Base-by-base conservation (phyloP, 53 echinoderm and acorn worm species). In the Mesocentrotus franciscanus region DNA sequence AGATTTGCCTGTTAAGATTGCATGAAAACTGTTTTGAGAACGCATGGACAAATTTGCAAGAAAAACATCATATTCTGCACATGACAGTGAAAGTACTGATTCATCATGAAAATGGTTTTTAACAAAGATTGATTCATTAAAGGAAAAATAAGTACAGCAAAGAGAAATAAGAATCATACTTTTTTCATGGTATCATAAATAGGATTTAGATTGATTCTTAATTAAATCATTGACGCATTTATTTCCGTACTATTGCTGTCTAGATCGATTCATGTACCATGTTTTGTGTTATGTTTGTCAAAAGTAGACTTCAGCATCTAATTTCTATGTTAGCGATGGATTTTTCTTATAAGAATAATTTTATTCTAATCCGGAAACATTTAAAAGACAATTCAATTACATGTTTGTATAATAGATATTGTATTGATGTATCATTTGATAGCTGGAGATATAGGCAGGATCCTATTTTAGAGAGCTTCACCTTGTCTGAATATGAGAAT, bases 31-130 rank as follows among this genome's bases (percentile, higher is more conserved):
- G 49, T 64, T 70, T 70, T 72, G 92, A 92, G 71, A 68, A 91
- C 62, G 91, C 92, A 92, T 92, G 92, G 92, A 92, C 92, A 56
- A 58, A 64, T 42, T 92, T 55, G 74, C 92, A 92, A 70, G 74
- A 72, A 15, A 92, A 56, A 39, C 12, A 39, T 74, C 24, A 72
- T 70, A 70, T 56, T 92, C 75, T 92, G 92, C 92, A 92, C 92
- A 36, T 20, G 18, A 92, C 92, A 75, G 92, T 92, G 11, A 91
- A 85, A 57, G 16, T 29, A 90, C 15, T 59, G 15, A 59, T 59
- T 18, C 11, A 26, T 56, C n/a, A 8, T 36, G 9, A 27, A 85
- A 24, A 30, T 32, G 0, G n/a, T 7, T 55, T 15, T 22, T 33
- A 26, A 76, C 6, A 33, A 14, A 30, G 30, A 66, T 11, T 75